Evolutionary conservation across 2,797 vertebrate genomes (phyloP).

Genomic region (Tenualosa ilisha): DNA sequence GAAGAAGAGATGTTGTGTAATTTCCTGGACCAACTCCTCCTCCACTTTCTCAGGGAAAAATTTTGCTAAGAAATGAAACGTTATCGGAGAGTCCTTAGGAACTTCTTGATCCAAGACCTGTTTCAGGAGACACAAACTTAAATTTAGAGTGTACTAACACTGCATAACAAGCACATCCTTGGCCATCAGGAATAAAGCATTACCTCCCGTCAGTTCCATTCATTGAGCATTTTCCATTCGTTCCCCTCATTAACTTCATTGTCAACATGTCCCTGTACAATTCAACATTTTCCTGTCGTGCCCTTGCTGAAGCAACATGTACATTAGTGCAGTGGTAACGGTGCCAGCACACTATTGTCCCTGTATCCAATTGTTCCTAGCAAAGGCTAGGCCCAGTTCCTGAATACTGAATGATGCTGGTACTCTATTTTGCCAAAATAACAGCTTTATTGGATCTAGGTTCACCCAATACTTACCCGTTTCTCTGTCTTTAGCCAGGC

Average conservation of each 20-base stretch:
- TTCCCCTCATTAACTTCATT: neutral
- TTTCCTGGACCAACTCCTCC: constrained; percentile 92
- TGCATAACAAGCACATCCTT: neutral
- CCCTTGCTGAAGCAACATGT: neutral
- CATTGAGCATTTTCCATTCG: neutral
- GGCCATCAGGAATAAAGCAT: neutral
- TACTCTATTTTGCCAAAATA: neutral
- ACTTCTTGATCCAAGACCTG: constrained; percentile 94
- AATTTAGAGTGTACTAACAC: neutral
- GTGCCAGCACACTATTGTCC: neutral
- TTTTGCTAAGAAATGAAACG: constrained; percentile 90
- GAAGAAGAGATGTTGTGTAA: constrained; percentile 95
- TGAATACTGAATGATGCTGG: neutral
- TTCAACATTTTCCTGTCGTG: neutral
- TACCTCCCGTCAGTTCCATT: neutral
- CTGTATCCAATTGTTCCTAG: neutral
- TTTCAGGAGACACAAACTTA: constrained; percentile 27
- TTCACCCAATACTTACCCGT: constrained; percentile 67
- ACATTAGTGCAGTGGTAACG: neutral
- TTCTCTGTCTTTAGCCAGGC: constrained; percentile 92
- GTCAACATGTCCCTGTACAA: neutral
- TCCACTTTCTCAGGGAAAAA: constrained; percentile 96
- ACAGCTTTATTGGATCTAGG: neutral
- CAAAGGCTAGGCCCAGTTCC: too few species aligned
- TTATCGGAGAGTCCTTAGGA: constrained; percentile 91